phyloP scores from a whole-genome alignment of 2,888 invertebrate genomes.

The Tupiocoris notatus region DNA sequence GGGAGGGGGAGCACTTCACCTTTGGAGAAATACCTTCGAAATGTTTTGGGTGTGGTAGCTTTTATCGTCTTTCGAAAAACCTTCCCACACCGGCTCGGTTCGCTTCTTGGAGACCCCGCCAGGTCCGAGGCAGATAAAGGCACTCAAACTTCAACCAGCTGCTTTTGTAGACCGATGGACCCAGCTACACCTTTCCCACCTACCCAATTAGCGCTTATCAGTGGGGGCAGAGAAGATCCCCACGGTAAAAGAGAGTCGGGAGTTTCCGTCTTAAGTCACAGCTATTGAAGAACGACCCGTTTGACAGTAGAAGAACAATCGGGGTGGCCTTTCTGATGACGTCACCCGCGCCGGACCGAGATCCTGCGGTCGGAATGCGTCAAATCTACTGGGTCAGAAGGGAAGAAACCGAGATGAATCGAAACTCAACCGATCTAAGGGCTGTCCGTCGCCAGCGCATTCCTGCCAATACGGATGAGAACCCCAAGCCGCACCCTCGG shows the following conservation, averaged over 20 bases:
- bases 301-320: no score
- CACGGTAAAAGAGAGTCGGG: no score
- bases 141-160: conserved; percentile 35
- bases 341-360: no score
- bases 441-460: no score
- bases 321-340: not conserved
- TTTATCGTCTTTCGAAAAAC: conserved; percentile 30
- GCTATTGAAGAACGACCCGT: no score
- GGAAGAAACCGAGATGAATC: no score
- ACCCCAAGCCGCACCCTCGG: no score
- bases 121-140: conserved; percentile 27
- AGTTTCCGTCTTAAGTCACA: no score
- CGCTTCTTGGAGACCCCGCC: no score
- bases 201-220: conserved; percentile 42
- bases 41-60: conserved; percentile 41
- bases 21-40: conserved; percentile 34
- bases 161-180: conserved; percentile 31
- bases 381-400: conserved; percentile 37
- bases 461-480: no score
- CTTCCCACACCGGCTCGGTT: conserved; percentile 25
- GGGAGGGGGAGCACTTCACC: conserved; percentile 10
- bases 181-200: conserved; percentile 37
- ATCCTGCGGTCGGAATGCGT: no score
- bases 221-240: not conserved
- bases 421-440: no score